Base-by-base conservation (phyloP, 2,113 vertebrate genomes). In the Caloenas nicobarica region DNA sequence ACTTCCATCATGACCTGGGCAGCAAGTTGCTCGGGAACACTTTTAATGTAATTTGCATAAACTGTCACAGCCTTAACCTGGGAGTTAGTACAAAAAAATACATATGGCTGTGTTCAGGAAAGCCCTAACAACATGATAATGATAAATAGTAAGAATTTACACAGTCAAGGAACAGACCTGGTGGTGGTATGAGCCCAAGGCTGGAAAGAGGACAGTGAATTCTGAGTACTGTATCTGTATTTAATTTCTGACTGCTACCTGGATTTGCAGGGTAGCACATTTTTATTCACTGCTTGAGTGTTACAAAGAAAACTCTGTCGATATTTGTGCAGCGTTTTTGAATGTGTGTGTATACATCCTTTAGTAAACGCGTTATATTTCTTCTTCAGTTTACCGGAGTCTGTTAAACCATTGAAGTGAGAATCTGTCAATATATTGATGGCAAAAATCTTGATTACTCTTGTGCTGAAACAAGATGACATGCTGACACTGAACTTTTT, bases 301-400 rank as follows among this genome's bases (percentile, higher is more conserved):
- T 81, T 78, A 46, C 4, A 66, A 34, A 62, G 72, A 77, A 74
- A 68, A 19, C 19, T 9, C 2, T 50, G 11, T 42, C 15, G 28
- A 1, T 65, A 61, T n/a, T 31, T 0, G 0, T 65, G 16, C 4
- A 2, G 22, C 5, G 17, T 77, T 93, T 80, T 72, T 44, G 2
- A 76, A 69, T 61, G 38, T 29, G 4, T 65, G 26, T 11, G 5
- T 62, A 16, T 50, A 24, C 4, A 13, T 81, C 50, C 7, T 44
- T 81, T 42, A 57, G 10, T 54, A 31, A 62, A 73, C 24, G 16
- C 7, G 42, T 73, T 53, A 0, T 34, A 64, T 76, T 91, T 94
- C 40, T 58, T 54, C n/a, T 40, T 71, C 24, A 42, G 17, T 81
- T 78, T 26, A 13, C 14, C 46, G 11, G 31, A 61, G 31, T 46